These are phyloP conservation scores for Gnatocerus cornutus DNA, from an alignment of 2,888 invertebrate genomes.

Conservation along the genomic window DNA sequence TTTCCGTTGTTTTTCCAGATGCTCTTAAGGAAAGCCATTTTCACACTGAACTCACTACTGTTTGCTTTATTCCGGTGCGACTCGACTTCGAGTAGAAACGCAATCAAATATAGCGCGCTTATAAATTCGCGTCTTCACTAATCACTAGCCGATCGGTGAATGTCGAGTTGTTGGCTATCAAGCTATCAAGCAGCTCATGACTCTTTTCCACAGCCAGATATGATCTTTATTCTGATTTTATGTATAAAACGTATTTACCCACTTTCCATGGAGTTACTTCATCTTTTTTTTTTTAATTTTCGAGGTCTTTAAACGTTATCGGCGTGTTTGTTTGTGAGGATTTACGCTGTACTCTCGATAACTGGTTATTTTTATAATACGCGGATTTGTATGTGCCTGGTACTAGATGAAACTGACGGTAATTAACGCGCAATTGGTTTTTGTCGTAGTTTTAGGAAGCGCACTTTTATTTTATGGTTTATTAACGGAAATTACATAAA, in stretches of 20 bases:
- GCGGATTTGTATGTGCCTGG: constrained; percentile 11
- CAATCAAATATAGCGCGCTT: constrained; percentile 23
- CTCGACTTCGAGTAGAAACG: constrained; percentile 5
- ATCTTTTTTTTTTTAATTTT: constrained; percentile 14
- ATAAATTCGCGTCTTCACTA: constrained; percentile 48
- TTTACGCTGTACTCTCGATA: background rate
- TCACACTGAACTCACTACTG: constrained; percentile 25
- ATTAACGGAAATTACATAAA: background rate
- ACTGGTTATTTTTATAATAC: background rate
- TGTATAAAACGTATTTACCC: constrained; percentile 3
- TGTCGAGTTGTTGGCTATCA: constrained; percentile 43
- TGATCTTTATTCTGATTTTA: constrained; percentile 29
- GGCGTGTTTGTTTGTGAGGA: background rate
- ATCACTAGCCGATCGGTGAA: constrained; percentile 50
- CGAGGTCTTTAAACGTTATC: constrained; percentile 6
- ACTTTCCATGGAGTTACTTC: constrained; percentile 30
- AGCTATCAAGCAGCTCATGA: constrained; percentile 31
- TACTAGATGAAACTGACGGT: background rate
- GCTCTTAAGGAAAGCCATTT: constrained; percentile 77
- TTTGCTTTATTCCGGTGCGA: background rate
- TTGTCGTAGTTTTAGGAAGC: background rate
- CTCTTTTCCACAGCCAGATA: constrained; percentile 37
- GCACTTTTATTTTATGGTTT: background rate
- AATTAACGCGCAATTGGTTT: constrained; percentile 1
- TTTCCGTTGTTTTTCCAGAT: constrained; percentile 80